Evolutionary conservation across 1,140 invertebrate genomes (phyloP).

Genomic region (Drosophila subobscura): DNA sequence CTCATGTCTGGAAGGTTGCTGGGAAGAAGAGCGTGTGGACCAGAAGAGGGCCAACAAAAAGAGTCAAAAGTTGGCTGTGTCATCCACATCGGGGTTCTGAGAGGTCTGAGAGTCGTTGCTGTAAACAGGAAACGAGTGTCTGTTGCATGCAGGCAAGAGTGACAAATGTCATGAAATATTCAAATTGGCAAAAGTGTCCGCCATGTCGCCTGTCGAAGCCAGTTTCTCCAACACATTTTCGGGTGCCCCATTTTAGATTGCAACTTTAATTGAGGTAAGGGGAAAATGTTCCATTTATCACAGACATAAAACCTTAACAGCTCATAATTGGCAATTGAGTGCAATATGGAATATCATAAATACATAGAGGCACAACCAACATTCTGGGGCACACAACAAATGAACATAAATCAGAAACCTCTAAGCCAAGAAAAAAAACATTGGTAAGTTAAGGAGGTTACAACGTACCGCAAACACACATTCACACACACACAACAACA

Average conservation of each 20-base stretch:
- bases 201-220: constrained; percentile 24
- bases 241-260: constrained; percentile 11
- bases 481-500: constrained; percentile 1
- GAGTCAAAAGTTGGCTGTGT: constrained; percentile 23
- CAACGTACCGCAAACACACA: constrained; percentile 35
- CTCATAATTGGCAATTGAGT: constrained; percentile 78
- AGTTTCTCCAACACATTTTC: constrained; percentile 27
- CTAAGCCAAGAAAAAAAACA: constrained; percentile 45
- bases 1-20: constrained; percentile 19
- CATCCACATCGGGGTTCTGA: constrained; percentile 30
- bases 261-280: constrained; percentile 28
- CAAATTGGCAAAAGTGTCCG: constrained; percentile 64
- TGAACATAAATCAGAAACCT: constrained; percentile 67
- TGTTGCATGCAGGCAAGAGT: constrained; percentile 68
- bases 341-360: constrained; percentile 67
- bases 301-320: constrained; percentile 63
- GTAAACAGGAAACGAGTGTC: constrained; percentile 76
- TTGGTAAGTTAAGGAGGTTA: constrained; percentile 28
- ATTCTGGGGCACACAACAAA: constrained; percentile 29
- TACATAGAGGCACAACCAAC: constrained; percentile 18
- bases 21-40: not conserved
- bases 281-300: constrained; percentile 27
- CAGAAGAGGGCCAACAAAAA: constrained; percentile 4
- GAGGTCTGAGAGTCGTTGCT: constrained; percentile 5
- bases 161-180: constrained; percentile 79